A percentile compares a stretch with the other conserved stretches of the same genome.
Evolutionary conservation across 2,888 invertebrate species (phyloP).

Genomic region (Ophioninae sp.): DNA sequence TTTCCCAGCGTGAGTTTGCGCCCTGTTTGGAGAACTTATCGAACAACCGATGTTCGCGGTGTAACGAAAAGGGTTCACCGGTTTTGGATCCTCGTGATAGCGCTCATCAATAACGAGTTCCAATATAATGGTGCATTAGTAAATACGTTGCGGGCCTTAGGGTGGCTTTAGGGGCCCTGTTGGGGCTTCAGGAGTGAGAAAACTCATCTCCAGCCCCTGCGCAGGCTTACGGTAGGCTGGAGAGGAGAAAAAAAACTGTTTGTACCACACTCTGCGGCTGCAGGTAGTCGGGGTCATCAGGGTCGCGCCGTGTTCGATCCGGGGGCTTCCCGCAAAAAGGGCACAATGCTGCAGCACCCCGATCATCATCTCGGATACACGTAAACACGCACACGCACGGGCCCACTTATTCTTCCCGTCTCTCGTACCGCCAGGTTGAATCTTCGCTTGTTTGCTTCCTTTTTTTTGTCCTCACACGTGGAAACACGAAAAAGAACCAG

Average conservation of each 20-base stretch:
- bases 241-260: conserved; percentile 68
- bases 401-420: conserved; percentile 33
- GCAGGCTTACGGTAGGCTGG: conserved; percentile 25
- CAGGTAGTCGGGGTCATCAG: conserved; percentile 71
- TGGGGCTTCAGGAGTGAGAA: conserved; percentile 28
- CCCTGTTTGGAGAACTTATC: conserved; percentile 6
- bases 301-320: conserved; percentile 65
- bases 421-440: conserved; percentile 32
- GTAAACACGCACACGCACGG: conserved; percentile 6
- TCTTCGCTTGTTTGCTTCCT: conserved; percentile 44
- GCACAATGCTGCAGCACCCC: conserved; percentile 43
- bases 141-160: conserved; percentile 45
- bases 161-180: conserved; percentile 20
- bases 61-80: neutral
- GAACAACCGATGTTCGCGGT: neutral
- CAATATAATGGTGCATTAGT: conserved; percentile 78
- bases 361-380: conserved; percentile 26
- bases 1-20: neutral
- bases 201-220: neutral
- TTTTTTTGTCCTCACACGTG: conserved; percentile 34
- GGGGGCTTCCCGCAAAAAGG: conserved; percentile 54
- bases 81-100: conserved; percentile 60
- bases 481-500: conserved; percentile 40
- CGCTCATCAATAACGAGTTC: conserved; percentile 74
- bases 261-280: conserved; percentile 65